phyloP scores from a whole-genome alignment of 2,113 vertebrate genomes.

The Otolemur garnettii region DNA sequence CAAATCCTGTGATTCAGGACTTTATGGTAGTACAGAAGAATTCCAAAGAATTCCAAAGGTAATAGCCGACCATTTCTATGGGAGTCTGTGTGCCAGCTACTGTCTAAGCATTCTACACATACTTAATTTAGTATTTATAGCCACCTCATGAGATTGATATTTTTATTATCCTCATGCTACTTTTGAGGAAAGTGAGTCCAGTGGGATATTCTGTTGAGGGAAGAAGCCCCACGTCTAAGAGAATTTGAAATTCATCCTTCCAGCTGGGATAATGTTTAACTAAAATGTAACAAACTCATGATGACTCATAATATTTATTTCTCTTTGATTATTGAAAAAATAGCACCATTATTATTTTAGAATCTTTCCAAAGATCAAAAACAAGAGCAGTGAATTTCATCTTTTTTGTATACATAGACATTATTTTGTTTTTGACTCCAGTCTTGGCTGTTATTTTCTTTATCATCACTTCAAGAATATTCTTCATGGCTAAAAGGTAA shows the following conservation, averaged over 20 bases:
- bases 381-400: not conserved
- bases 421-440: not conserved
- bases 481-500: not conserved
- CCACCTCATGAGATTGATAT: not conserved
- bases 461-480: not conserved
- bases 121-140: not conserved
- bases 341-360: not conserved
- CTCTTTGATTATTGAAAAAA: not conserved
- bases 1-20: not conserved
- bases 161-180: not conserved
- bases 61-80: not conserved
- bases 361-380: constrained; percentile 6
- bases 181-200: not conserved
- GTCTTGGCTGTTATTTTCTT: not conserved
- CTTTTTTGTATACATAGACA: not conserved
- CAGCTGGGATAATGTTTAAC: not conserved
- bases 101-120: not conserved
- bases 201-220: not conserved
- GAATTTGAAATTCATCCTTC: not conserved
- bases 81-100: not conserved
- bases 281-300: not conserved
- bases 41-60: not conserved
- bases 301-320: not conserved
- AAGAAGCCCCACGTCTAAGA: not conserved
- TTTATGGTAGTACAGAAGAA: not conserved